A percentile compares a stretch with the other conserved stretches of the same genome.
phyloP scores from a whole-genome alignment of 2,113 vertebrate species.

The Mesocricetus auratus region DNA sequence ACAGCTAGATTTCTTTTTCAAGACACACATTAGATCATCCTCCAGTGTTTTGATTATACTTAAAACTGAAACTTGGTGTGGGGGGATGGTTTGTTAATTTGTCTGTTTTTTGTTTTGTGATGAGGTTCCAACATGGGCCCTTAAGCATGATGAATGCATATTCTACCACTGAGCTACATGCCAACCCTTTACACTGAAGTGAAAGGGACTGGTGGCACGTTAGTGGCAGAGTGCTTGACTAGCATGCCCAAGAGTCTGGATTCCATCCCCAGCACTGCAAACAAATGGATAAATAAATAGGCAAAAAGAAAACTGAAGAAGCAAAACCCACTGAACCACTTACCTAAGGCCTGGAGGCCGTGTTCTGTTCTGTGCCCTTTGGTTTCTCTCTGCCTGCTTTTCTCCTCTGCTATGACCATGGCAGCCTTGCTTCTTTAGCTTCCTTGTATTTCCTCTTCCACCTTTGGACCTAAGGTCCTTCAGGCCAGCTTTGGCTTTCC shows the following conservation, averaged over 20 bases:
- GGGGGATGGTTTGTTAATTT: background rate
- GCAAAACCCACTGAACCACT: background rate
- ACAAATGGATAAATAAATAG: background rate
- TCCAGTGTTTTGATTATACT: slow-evolving; percentile 12
- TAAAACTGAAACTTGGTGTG: background rate
- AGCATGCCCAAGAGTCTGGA: background rate
- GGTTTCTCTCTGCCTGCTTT: background rate
- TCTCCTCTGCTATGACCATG: background rate
- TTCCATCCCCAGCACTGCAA: background rate
- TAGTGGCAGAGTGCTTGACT: background rate
- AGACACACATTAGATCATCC: background rate
- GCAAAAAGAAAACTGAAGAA: background rate
- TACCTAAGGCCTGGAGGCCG: background rate
- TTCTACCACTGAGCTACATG: background rate
- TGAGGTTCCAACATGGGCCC: background rate
- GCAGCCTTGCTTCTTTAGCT: background rate
- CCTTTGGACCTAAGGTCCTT: background rate
- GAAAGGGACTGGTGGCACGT: no score
- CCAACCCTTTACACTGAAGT: background rate
- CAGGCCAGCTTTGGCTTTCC: slow-evolving; percentile 10
- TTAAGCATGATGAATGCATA: background rate
- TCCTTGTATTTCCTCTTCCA: background rate
- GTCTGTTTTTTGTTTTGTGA: background rate
- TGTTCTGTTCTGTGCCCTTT: background rate
- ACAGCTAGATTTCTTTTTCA: slow-evolving; percentile 1